Evolutionary conservation across 1,140 invertebrate genomes (phyloP).

Genomic region (Papilio glaucus): DNA sequence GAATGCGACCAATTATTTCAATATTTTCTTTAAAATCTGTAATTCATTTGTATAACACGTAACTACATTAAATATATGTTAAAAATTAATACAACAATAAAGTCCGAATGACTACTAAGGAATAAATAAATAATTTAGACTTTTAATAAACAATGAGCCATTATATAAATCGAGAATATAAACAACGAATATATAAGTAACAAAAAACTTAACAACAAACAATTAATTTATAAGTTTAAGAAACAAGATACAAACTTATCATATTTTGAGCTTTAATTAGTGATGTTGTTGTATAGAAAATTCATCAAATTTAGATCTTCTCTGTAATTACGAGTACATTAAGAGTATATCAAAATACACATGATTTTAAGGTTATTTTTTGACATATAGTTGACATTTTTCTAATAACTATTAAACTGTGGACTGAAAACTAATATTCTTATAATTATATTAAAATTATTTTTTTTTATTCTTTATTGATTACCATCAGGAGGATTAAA

Average conservation of each 20-base stretch:
- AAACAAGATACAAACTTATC: background rate
- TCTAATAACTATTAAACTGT: slow-evolving; percentile 4
- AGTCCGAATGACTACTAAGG: background rate
- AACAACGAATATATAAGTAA: slow-evolving; percentile 31
- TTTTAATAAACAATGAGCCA: slow-evolving; percentile 6
- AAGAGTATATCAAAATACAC: background rate
- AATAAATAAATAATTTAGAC: background rate
- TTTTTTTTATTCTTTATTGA: slow-evolving; percentile 51
- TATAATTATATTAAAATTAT: slow-evolving; percentile 35
- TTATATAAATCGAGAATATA: slow-evolving; percentile 1
- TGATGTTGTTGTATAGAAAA: background rate
- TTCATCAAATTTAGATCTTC: background rate
- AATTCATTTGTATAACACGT: slow-evolving; percentile 22
- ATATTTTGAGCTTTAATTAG: slow-evolving; percentile 2
- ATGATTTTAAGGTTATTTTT: background rate
- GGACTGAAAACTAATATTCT: slow-evolving; percentile 33
- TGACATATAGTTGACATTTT: background rate
- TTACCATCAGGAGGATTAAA: slow-evolving; percentile 88
- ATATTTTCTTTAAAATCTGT: background rate
- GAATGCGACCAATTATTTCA: background rate
- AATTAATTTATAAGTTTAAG: slow-evolving; percentile 9
- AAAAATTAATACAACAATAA: background rate
- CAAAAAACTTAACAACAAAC: slow-evolving; percentile 27
- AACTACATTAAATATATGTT: background rate
- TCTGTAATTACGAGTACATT: too few species aligned